Evolutionary conservation across 1,140 invertebrate genomes (phyloP), one percentile per base, ranked within the genome.

Genomic region (Orussus abietinus): DNA sequence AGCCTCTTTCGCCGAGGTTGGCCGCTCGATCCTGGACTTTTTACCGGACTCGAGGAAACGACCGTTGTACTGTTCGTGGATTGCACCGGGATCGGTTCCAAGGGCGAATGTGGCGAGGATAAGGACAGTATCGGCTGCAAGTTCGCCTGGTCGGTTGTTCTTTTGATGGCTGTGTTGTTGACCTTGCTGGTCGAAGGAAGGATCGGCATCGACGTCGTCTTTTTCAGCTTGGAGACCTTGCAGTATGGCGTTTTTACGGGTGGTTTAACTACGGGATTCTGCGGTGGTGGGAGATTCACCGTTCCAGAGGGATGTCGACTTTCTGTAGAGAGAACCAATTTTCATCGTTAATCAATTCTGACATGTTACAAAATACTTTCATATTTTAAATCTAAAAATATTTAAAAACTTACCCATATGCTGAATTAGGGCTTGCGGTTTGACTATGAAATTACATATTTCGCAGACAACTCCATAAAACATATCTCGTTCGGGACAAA

Each of bases 391-490:
- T 38, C 6, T 10, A 39, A 29, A 26, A 28, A 14, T 28, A 39
- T 41, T 28, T 11, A 10, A 13, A 19, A 25, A 75, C 67, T 59
- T 78, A 80, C 75, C 78, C 70, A 69, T 79, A 69, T 57, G 77
- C 61, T 72, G 63, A 38, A 67, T 67, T 6, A 75, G 61, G 34
- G 78, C 80, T 70, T 80, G 79, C 35, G 78, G 78, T 71, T 81
- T 81, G 47, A 81, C 77, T 62, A 77, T 75, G 10, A 75, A 72
- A 49, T 79, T 77, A 57, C 80, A 82, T 70, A 79, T 76, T 61
- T 80, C 77, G 61, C 80, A 82, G 52, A 81, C 75, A 10, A 80
- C 79, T 21, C 77, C 78, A 52, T 79, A 77, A 53, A 82, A 75
- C 43, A 72, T 72, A 65, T 81, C 80, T 57, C 77, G 76, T 54